Evolutionary conservation across 2,888 invertebrate genomes (phyloP).

Genomic region (Troides helena): DNA sequence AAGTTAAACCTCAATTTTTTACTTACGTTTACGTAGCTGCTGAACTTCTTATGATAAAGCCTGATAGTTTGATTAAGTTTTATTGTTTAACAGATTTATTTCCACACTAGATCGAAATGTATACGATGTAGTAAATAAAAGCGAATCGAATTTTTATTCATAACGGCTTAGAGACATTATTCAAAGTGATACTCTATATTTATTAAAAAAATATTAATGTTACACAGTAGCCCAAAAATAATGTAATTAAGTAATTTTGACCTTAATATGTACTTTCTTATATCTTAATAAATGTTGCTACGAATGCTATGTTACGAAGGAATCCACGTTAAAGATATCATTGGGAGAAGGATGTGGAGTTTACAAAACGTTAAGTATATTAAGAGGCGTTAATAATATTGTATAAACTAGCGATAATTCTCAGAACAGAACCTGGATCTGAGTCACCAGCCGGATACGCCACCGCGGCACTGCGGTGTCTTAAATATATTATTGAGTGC

Average conservation of each 20-base stretch:
- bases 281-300: neutral
- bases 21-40: neutral
- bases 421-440: constrained; percentile 2
- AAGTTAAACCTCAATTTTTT: constrained; percentile 1
- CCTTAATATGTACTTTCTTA: too few relatives aligned
- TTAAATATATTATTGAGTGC: neutral
- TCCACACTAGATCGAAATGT: neutral
- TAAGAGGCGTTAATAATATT: neutral
- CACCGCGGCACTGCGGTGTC: neutral
- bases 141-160: too few relatives aligned
- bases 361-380: neutral
- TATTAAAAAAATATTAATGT: too few relatives aligned
- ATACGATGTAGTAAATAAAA: neutral
- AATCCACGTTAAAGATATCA: neutral
- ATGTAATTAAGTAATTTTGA: too few relatives aligned
- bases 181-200: too few relatives aligned
- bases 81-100: neutral
- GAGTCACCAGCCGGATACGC: neutral
- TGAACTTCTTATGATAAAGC: neutral
- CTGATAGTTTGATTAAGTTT: neutral
- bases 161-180: too few relatives aligned
- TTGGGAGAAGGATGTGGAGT: neutral
- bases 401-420: neutral
- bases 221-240: too few relatives aligned
- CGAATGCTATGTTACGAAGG: neutral